These are phyloP conservation scores for Andrena hattorfiana DNA, from an alignment of 2,888 invertebrate species.

Conservation along the genomic window DNA sequence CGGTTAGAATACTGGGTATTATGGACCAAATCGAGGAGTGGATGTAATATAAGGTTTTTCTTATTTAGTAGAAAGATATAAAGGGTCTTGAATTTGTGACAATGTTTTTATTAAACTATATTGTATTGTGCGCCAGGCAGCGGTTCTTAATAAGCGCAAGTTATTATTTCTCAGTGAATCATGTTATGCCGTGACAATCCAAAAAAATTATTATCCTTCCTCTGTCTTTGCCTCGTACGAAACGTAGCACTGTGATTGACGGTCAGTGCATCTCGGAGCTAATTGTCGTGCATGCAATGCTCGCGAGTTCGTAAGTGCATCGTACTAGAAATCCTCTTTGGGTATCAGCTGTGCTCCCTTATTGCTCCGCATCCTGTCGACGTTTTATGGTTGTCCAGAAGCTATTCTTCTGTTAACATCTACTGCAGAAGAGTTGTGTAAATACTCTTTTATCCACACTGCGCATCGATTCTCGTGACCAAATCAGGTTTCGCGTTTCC, in stretches of 20 bases:
- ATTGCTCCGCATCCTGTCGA: background rate
- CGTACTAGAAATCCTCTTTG: conserved; percentile 71
- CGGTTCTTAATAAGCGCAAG: no score
- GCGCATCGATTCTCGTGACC: no score
- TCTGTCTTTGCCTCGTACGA: background rate
- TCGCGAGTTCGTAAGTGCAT: conserved; percentile 69
- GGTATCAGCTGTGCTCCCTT: conserved; percentile 29
- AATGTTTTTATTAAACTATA: background rate
- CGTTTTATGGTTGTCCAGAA: no score
- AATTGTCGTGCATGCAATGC: conserved; percentile 64
- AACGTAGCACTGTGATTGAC: conserved; percentile 14
- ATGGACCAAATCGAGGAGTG: background rate
- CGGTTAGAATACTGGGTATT: no score
- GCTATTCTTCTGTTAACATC: no score
- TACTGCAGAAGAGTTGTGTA: no score
- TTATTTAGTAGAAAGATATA: background rate
- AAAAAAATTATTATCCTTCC: background rate
- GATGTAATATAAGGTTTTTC: background rate
- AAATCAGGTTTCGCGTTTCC: no score
- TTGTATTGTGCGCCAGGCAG: no score
- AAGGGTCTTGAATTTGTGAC: background rate
- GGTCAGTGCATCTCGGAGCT: conserved; percentile 49
- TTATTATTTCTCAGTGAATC: background rate
- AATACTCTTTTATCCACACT: no score
- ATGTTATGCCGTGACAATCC: background rate